Percentiles rank a stretch among this genome's conserved stretches.
Evolutionary conservation across 1,140 invertebrate genomes (phyloP).

Genomic region (Sipha flava): DNA sequence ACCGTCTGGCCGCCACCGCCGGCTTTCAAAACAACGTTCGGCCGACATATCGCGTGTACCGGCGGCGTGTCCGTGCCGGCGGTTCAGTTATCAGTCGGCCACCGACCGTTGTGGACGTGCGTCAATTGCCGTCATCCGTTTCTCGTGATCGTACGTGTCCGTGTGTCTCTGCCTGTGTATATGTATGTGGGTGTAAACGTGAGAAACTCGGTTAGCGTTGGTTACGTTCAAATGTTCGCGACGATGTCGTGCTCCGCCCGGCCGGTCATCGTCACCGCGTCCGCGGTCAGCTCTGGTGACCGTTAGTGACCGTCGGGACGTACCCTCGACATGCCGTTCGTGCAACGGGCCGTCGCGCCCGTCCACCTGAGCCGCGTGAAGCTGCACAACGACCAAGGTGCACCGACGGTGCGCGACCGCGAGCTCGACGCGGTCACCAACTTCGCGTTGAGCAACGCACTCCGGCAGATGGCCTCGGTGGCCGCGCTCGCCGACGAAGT

Average conservation of each 20-base stretch:
- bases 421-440: slow-evolving; percentile 68
- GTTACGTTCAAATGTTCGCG: too few relatives aligned
- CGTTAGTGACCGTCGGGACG: neutral
- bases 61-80: neutral
- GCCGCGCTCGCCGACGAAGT: slow-evolving; percentile 67
- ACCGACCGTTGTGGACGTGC: neutral
- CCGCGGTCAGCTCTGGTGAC: neutral
- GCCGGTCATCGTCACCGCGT: neutral
- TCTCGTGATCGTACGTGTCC: neutral
- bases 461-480: slow-evolving; percentile 67
- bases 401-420: slow-evolving; percentile 52
- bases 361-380: slow-evolving; percentile 55
- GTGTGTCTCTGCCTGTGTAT: neutral
- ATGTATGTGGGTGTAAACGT: too few relatives aligned
- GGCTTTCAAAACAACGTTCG: slow-evolving; percentile 2
- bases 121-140: too few relatives aligned
- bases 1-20: neutral
- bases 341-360: slow-evolving; percentile 59
- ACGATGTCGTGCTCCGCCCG: neutral
- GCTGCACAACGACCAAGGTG: slow-evolving; percentile 50
- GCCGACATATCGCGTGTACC: neutral
- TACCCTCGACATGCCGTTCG: slow-evolving; percentile 56
- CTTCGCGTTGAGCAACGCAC: slow-evolving; percentile 63
- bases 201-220: too few relatives aligned
- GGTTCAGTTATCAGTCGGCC: neutral